These are phyloP conservation scores for Drosophila triauraria DNA, from an alignment of 1,140 invertebrate species.

Conservation along the genomic window DNA sequence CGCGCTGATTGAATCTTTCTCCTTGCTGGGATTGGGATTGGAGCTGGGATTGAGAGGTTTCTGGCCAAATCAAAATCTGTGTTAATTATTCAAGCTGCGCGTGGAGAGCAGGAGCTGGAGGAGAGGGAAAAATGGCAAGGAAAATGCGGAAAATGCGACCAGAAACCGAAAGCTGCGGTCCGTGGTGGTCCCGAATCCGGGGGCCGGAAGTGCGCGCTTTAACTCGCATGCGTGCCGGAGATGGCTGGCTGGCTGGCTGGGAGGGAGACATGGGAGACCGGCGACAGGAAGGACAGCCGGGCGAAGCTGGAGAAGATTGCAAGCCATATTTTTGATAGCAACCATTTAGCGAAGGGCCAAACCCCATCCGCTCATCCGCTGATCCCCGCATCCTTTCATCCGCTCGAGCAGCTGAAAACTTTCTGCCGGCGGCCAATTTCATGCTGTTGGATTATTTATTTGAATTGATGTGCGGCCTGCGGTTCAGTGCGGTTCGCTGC, in stretches of 20 bases:
- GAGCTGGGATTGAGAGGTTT: slow-evolving; percentile 1
- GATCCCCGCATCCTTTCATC: slow-evolving; percentile 11
- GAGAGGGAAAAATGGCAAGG: background rate
- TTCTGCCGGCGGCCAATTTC: slow-evolving; percentile 70
- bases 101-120: background rate
- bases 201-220: slow-evolving; percentile 70
- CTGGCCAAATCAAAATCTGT: slow-evolving; percentile 58
- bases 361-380: slow-evolving; percentile 18
- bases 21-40: background rate
- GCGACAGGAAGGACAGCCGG: background rate
- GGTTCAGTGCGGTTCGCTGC: slow-evolving; percentile 40
- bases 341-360: slow-evolving; percentile 55
- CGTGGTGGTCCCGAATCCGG: slow-evolving; percentile 40
- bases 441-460: slow-evolving; percentile 82
- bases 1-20: slow-evolving; percentile 31
- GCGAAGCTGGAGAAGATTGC: slow-evolving; percentile 39
- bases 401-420: slow-evolving; percentile 62
- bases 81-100: slow-evolving; percentile 71
- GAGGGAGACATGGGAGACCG: background rate
- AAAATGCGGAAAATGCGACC: slow-evolving; percentile 46
- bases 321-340: slow-evolving; percentile 76
- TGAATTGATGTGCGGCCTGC: slow-evolving; percentile 77
- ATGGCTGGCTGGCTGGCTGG: slow-evolving; percentile 2
- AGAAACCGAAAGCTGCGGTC: slow-evolving; percentile 59
- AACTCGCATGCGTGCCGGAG: slow-evolving; percentile 65